A percentile compares a stretch with the other conserved stretches of the same genome.
phyloP scores from a whole-genome alignment of 1,140 invertebrate genomes.

The Bilobella aurantiaca region DNA sequence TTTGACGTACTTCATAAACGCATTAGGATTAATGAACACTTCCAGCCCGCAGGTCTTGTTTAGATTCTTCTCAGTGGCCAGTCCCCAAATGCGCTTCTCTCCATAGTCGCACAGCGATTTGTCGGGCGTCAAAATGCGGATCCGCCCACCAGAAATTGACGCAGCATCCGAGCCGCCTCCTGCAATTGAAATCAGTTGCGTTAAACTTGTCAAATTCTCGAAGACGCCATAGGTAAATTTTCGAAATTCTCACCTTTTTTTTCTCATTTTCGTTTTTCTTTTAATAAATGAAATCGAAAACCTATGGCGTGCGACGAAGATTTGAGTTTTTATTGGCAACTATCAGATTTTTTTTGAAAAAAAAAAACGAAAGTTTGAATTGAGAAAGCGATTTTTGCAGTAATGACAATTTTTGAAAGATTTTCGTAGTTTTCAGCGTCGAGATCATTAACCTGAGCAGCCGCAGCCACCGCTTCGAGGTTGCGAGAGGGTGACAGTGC shows the following conservation, averaged over 20 bases:
- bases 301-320: conserved; percentile 13
- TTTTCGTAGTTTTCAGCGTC: no score
- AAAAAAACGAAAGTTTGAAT: no score
- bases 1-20: conserved; percentile 11
- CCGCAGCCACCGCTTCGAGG: conserved; percentile 15
- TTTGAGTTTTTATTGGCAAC: neutral
- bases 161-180: neutral
- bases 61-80: conserved; percentile 17
- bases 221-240: conserved; percentile 25
- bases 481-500: neutral
- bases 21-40: neutral
- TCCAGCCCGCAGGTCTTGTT: conserved; percentile 13
- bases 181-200: conserved; percentile 1
- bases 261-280: neutral
- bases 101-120: conserved; percentile 20
- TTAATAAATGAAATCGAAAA: neutral
- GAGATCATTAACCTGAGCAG: conserved; percentile 17
- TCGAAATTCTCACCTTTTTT: no score
- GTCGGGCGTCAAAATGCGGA: conserved; percentile 9
- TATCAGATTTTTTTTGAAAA: neutral
- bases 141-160: neutral
- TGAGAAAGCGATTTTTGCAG: no score
- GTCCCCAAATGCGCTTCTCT: conserved; percentile 21
- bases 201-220: neutral
- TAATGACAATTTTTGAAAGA: no score